Evolutionary conservation across 2,113 vertebrate species (phyloP), one percentile per base, ranked within the genome.

Genomic region (Columbina picui): DNA sequence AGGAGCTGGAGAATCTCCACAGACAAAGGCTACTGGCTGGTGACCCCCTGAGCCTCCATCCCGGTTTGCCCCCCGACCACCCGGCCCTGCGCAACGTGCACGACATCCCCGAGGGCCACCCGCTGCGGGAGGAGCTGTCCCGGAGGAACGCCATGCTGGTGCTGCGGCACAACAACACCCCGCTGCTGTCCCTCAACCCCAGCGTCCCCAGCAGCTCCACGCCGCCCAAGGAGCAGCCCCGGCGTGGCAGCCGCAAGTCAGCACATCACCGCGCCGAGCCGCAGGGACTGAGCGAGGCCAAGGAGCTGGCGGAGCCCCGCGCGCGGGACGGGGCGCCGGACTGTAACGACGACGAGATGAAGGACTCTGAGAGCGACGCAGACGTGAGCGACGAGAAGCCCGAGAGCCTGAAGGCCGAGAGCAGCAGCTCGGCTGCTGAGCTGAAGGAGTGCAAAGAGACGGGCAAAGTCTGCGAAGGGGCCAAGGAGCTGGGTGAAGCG

Each of bases 141-240:
- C 98, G 98, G n/a, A 97, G 98, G 38, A 99, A 98, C 8, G 98
- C 99, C 94, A 99, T 99, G 99, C 96, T 99, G 95, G 98, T 99
- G 92, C 98, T 99, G 83, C 98, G 99, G 10, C 99, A 99, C 91
- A 99, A 98, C 80, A 98, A 97, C 38, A 96, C 99, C 0, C 99
- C 99, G 6, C 96, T 99, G 79, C 97, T 99, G 6, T 98, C 98
- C 39, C 98, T 99, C 79, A 98, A 98, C 94, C 98, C 99, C 63
- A 98, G 98, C 10, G 96, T 97, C 41, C 97, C 97, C 8, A 96
- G 94, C 38, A 86, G 91, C 1, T 89, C 98, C 71, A 96, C 97
- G 21, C 97, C 96, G 39, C 97, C 98, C 45, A 98, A 99, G 97
- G 98, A 98, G 69, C 97, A 96, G 69, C 63, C 97, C 17, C 97